A percentile compares a stretch with the other conserved stretches of the same genome.
phyloP scores from a whole-genome alignment of 2,113 vertebrate genomes.

The Oreochromis niloticus region DNA sequence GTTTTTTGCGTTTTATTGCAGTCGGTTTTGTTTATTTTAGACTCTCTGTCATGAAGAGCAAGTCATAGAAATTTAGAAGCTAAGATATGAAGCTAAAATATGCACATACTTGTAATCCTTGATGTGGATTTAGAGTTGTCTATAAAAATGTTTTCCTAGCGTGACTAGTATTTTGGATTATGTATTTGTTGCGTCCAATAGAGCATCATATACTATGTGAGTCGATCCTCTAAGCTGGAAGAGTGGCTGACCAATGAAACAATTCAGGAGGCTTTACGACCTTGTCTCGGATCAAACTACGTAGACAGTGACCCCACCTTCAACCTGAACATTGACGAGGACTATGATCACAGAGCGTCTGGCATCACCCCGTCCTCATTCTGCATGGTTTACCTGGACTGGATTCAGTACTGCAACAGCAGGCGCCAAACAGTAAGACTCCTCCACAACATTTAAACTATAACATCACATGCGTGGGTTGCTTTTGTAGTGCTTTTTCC shows the following conservation, averaged over 20 bases:
- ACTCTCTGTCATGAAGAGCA: neutral
- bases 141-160: neutral
- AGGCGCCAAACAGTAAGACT: constrained; percentile 77
- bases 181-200: constrained; percentile 18
- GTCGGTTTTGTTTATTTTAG: neutral
- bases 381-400: constrained; percentile 84
- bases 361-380: constrained; percentile 83
- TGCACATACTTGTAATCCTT: neutral
- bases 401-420: constrained; percentile 88
- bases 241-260: constrained; percentile 83
- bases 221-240: constrained; percentile 81
- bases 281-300: constrained; percentile 76
- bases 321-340: constrained; percentile 88
- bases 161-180: neutral
- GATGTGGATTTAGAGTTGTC: neutral
- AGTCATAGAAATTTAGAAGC: neutral
- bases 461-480: neutral
- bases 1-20: neutral
- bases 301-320: constrained; percentile 89
- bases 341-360: constrained; percentile 83
- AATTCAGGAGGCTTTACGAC: constrained; percentile 76
- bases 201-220: constrained; percentile 92
- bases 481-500: neutral
- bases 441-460: neutral
- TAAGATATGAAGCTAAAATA: neutral